A percentile compares a stretch with the other conserved stretches of the same genome.
Conservation (phyloP, 2,888 invertebrate species). For the Melinaea marsaeus region DNA sequence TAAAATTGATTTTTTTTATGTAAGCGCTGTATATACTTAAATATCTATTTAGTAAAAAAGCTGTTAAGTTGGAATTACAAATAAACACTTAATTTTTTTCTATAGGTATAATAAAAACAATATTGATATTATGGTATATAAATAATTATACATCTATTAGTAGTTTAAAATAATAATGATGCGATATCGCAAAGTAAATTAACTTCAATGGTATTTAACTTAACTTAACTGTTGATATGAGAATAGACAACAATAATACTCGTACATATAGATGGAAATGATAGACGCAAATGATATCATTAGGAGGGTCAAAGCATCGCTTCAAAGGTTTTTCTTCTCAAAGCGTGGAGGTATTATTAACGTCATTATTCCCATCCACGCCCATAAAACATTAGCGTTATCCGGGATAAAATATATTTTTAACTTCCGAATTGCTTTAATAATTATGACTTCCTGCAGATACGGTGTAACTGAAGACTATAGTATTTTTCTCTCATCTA, state of each 20-base stretch:
- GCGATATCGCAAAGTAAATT: neutral
- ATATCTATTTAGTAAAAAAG: no score
- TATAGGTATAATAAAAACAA: no score
- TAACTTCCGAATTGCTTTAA: slow-evolving; percentile 23
- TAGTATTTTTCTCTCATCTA: no score
- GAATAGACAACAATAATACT: slow-evolving; percentile 35
- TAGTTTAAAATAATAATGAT: neutral
- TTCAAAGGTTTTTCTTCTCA: slow-evolving; percentile 41
- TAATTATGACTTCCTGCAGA: slow-evolving; percentile 16
- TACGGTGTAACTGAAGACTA: no score
- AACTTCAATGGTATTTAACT: neutral
- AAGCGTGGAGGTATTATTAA: slow-evolving; percentile 34
- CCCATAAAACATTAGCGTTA: slow-evolving; percentile 33
- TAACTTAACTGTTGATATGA: slow-evolving; percentile 29
- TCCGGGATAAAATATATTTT: slow-evolving; percentile 31
- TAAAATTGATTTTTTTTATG: no score
- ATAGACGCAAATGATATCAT: slow-evolving; percentile 43
- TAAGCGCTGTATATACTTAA: no score
- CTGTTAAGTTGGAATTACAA: no score
- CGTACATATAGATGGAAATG: slow-evolving; percentile 40
- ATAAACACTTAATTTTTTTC: no score
- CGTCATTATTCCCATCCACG: slow-evolving; percentile 36
- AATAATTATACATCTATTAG: no score
- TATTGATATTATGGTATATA: no score
- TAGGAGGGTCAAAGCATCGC: slow-evolving; percentile 38